Base-by-base conservation (phyloP, 2,888 invertebrate species). In the Eulithis testata region DNA sequence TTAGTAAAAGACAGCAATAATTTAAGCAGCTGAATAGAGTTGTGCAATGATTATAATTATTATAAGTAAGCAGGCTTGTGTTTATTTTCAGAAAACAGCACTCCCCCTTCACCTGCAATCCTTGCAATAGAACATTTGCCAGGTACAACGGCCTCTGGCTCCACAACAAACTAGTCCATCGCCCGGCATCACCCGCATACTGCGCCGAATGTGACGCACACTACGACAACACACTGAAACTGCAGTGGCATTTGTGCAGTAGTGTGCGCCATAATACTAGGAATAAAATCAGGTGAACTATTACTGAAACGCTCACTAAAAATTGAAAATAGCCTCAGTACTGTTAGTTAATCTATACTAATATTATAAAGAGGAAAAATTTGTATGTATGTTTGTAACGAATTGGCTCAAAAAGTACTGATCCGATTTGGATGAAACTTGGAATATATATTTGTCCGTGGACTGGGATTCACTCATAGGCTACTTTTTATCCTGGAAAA, bases 91-190 rank as follows among this genome's bases (percentile, higher is more conserved):
- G 85, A 59, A 86, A 82, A 59, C 78, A 80, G 9, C 87, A 87
- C 66, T 77, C 80, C 0, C 74, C 79, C 0, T 77, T 77, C 44
- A 76, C 77, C 60, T 86, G 87, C 59, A 73, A 69, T 9, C 63
- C 65, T 0, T 86, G 86, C 61, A 65, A 74, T 49, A 83, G 80
- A 12, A 66, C 68, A 0, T 86, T 85, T 73, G 69, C 79, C 0
- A 79, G 85, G 2, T 83, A 84, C 78, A 83, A 81, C 63, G 84
- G 84, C 0, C 74, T 85, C 0, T 86, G 85, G 85, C 66, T 83
- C 0, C 86, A 86, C 65, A 83, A 82, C 27, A 84, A 81, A 58
- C 71, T 77, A 0, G 37, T 67, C 0, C 83, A 84, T 58, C 45
- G 51, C 6, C 51, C 59, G 0, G 60, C 63, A 4, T 54, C 66